Evolutionary conservation across 1,140 invertebrate genomes (phyloP), one percentile per base, ranked within the genome.

Genomic region (Coenobita brevimanus): DNA sequence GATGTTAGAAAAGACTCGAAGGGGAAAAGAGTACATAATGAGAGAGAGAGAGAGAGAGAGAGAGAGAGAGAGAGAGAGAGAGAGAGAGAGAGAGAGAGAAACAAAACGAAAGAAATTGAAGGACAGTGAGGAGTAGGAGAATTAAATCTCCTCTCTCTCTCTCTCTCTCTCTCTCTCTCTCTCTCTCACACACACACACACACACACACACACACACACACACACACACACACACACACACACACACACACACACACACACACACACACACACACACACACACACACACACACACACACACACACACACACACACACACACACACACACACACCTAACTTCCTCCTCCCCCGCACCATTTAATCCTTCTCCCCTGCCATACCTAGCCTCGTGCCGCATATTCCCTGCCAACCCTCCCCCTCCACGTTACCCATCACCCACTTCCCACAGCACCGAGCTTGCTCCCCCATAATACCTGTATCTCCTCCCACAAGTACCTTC

Each of bases 211-310:
- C 21, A n/a, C 38, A 76, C 38, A 76, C 38, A 76, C 3, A 76
- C 41, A 76, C 41, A 76, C 41, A 76, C 36, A 76, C 41, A 76
- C 41, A 50, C 64, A n/a, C 64, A 67, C 50, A 54, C 50, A 54
- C 50, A 54, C 50, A 54, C 50, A 10, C 50, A 24, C 36, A 24
- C 33, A 71, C 17, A 33, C 17, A 71, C 33, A 75, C 17, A 41
- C 17, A 75, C 21, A 41, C 17, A 36, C n/a, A 36, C 21, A 38
- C 21, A 36, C 17, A 41, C n/a, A 36, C 21, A 17, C 10, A 36
- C 21, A 75, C 41, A 75, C 17, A 75, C 41, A 75, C 17, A 75
- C 17, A 38, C 41, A 38, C n/a, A 75, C 24, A 75, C 43, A 75
- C 41, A 75, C 10, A 38, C 43, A 41, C 43, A 1, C 24, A 36